Evolutionary conservation across 1,140 invertebrate species (phyloP).

Genomic region (Caenorhabditis briggsae): DNA sequence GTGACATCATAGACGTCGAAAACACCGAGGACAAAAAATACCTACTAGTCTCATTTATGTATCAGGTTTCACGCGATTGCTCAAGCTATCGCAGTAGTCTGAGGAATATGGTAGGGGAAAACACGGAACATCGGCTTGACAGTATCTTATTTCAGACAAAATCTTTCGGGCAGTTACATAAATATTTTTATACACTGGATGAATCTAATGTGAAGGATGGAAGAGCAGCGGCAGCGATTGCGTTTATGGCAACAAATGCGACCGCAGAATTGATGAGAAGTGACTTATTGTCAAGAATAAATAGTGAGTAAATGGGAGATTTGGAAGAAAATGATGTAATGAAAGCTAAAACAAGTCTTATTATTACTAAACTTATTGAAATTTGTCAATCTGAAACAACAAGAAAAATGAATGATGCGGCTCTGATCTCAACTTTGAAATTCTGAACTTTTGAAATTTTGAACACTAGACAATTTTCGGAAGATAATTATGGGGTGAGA

Average conservation of each 20-base stretch:
- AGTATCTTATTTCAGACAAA: neutral
- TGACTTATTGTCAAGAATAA: constrained; percentile 6
- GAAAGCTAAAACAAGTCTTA: neutral
- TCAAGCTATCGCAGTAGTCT: constrained; percentile 4
- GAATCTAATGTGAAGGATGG: constrained; percentile 28
- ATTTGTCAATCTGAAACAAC: neutral
- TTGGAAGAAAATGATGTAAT: neutral
- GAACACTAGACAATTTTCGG: neutral
- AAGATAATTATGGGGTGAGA: neutral
- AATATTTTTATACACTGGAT: constrained; percentile 52
- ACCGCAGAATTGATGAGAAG: constrained; percentile 57
- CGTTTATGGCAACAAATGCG: constrained; percentile 59
- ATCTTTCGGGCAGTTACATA: constrained; percentile 32
- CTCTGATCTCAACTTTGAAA: neutral
- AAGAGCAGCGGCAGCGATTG: constrained; percentile 46
- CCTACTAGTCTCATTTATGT: constrained; percentile 34
- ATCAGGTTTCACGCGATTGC: constrained; percentile 49
- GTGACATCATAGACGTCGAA: constrained; percentile 48
- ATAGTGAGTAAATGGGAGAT: constrained; percentile 32
- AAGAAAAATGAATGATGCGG: neutral
- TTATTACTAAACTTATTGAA: too few species aligned
- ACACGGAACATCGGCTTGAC: neutral
- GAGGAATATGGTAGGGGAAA: neutral
- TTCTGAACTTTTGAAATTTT: neutral
- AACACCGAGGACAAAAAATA: constrained; percentile 46